phyloP scores from a whole-genome alignment of 2,113 vertebrate species.

The Sturnira hondurensis region DNA sequence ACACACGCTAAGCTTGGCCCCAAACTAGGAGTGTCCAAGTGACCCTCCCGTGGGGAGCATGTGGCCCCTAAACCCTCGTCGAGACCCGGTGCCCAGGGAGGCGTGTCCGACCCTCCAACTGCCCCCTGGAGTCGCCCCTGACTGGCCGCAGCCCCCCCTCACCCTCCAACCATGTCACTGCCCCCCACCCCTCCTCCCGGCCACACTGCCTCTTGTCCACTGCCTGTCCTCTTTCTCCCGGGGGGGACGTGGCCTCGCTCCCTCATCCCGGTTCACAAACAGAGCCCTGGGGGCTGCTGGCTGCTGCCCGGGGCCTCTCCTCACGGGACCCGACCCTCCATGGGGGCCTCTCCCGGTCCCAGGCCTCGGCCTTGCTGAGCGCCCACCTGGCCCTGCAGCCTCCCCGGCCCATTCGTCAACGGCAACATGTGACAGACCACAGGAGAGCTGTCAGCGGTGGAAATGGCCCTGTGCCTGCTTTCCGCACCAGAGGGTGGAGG shows the following conservation, averaged over 20 bases:
- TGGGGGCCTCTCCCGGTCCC: not conserved
- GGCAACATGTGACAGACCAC: accelerated
- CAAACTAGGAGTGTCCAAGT: not conserved
- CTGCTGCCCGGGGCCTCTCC: not conserved
- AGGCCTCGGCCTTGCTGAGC: not conserved
- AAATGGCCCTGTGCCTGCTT: accelerated
- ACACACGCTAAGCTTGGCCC: not conserved
- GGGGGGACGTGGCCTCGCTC: not conserved
- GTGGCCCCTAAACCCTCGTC: not conserved
- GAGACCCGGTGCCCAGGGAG: not conserved
- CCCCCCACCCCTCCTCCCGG: too few relatives aligned
- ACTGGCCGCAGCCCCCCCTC: not conserved
- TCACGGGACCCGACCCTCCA: not conserved
- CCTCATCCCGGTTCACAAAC: accelerated
- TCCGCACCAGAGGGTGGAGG: accelerated
- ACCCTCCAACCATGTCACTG: accelerated
- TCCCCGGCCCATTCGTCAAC: not conserved
- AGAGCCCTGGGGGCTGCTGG: not conserved
- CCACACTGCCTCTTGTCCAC: too few relatives aligned
- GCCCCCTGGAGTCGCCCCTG: not conserved
- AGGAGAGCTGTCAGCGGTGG: accelerated
- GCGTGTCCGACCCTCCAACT: accelerated
- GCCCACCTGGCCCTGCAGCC: not conserved
- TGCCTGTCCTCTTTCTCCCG: too few relatives aligned
- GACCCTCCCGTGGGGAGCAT: not conserved